Conservation (phyloP, 2,797 vertebrate species). For the Xenopus petersii region DNA sequence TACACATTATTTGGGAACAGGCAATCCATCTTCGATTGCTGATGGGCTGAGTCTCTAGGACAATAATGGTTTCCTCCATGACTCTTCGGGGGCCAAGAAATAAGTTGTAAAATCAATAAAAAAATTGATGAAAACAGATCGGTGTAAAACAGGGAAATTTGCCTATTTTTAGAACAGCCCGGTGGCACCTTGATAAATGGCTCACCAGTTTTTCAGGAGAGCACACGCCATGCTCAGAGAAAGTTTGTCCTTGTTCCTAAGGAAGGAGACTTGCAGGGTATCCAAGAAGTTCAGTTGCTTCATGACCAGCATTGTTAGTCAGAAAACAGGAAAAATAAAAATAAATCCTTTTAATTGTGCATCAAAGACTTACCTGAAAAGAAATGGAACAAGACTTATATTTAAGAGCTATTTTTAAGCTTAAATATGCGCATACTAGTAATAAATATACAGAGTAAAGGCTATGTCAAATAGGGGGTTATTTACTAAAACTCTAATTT, state of each 20-base stretch:
- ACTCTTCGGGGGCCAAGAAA: conserved; percentile 11
- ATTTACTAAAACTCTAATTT: no score
- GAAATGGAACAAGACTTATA: no score
- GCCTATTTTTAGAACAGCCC: conserved; percentile 29
- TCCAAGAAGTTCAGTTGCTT: no score
- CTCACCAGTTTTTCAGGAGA: conserved; percentile 3
- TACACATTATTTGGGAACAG: not conserved
- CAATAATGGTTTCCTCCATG: conserved; percentile 3
- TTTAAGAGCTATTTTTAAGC: no score
- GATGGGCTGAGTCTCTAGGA: conserved; percentile 6
- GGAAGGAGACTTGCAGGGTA: no score
- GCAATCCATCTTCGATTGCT: not conserved
- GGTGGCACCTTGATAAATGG: conserved; percentile 36
- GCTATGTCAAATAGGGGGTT: no score
- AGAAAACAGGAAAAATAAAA: no score
- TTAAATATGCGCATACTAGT: no score
- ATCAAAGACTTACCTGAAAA: no score
- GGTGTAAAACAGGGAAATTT: conserved; percentile 26
- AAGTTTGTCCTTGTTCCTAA: conserved; percentile 23
- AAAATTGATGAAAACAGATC: conserved; percentile 39
- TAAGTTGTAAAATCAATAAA: conserved; percentile 26
- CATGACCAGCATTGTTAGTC: no score
- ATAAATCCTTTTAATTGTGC: no score
- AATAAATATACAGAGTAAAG: no score
- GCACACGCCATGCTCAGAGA: not conserved